Percentiles rank a stretch among this genome's conserved stretches.
Conservation (phyloP, 2,113 vertebrate species). For the Trematomus loennbergii region DNA sequence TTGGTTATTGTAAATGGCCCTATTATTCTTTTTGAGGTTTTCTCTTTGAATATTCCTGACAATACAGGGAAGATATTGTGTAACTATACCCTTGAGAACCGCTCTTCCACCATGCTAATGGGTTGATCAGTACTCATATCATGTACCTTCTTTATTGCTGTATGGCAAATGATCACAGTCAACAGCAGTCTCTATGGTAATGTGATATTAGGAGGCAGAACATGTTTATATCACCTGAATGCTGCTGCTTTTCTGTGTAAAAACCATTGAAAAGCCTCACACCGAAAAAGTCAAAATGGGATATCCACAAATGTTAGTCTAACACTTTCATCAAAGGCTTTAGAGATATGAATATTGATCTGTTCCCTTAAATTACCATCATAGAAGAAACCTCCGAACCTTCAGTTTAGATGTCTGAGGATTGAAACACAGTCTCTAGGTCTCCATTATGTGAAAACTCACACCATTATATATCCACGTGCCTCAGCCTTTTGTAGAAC, state of each 20-base stretch:
- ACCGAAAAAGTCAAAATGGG: not conserved
- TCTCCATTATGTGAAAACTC: not conserved
- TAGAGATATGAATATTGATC: not conserved
- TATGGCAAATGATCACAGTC: slow-evolving; percentile 29
- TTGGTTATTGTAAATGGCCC: too few species aligned
- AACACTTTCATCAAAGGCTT: not conserved
- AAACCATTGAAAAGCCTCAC: not conserved
- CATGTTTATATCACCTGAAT: not conserved
- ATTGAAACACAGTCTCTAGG: not conserved
- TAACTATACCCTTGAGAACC: slow-evolving; percentile 4
- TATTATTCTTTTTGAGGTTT: too few species aligned
- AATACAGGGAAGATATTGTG: not conserved
- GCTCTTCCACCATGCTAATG: not conserved
- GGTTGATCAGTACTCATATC: not conserved
- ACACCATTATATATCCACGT: not conserved
- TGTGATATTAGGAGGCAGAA: not conserved
- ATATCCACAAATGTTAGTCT: not conserved
- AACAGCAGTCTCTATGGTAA: slow-evolving; percentile 20
- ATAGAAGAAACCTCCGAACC: not conserved
- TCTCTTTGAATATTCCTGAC: slow-evolving; percentile 8
- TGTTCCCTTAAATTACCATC: not conserved
- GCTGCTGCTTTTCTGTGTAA: not conserved
- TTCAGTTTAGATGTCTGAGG: not conserved
- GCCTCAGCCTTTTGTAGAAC: not conserved
- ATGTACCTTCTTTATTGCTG: slow-evolving; percentile 13